These are phyloP conservation scores for Chloropsis cyanopogon DNA, from an alignment of 2,113 vertebrate genomes.

Conservation along the genomic window DNA sequence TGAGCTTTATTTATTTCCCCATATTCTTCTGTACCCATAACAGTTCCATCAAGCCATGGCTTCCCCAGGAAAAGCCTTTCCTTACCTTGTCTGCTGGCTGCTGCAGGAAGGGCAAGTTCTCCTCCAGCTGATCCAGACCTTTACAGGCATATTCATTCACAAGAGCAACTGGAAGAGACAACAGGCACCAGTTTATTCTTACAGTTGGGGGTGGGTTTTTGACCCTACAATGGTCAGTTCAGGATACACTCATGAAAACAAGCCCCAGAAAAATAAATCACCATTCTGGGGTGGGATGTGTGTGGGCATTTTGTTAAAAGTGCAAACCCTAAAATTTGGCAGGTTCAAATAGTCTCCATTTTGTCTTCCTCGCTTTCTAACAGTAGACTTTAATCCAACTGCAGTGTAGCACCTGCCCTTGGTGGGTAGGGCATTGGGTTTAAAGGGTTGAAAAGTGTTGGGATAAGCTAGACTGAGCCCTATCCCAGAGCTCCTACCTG, in stretches of 20 bases:
- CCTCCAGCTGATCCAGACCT: constrained; percentile 87
- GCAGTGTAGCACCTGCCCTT: background rate
- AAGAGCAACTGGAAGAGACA: constrained; percentile 75
- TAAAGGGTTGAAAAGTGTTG: background rate
- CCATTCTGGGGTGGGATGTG: background rate
- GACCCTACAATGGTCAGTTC: background rate
- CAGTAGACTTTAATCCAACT: background rate
- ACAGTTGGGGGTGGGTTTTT: background rate
- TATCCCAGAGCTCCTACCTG: background rate
- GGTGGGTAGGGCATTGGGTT: rapidly evolving
- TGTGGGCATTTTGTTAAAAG: background rate
- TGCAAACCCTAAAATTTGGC: no score
- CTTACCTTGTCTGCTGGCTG: constrained; percentile 87
- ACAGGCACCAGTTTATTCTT: background rate
- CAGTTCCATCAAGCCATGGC: background rate
- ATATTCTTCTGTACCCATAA: background rate
- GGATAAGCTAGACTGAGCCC: background rate
- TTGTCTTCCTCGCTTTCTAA: background rate
- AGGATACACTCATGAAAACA: background rate
- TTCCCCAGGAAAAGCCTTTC: background rate
- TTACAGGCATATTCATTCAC: constrained; percentile 86
- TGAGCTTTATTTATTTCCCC: background rate
- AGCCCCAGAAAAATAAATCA: background rate
- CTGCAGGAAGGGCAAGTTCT: constrained; percentile 86
- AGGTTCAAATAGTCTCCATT: background rate